Base-by-base conservation (phyloP, 2,113 vertebrate genomes). In the Sigmodon hispidus region DNA sequence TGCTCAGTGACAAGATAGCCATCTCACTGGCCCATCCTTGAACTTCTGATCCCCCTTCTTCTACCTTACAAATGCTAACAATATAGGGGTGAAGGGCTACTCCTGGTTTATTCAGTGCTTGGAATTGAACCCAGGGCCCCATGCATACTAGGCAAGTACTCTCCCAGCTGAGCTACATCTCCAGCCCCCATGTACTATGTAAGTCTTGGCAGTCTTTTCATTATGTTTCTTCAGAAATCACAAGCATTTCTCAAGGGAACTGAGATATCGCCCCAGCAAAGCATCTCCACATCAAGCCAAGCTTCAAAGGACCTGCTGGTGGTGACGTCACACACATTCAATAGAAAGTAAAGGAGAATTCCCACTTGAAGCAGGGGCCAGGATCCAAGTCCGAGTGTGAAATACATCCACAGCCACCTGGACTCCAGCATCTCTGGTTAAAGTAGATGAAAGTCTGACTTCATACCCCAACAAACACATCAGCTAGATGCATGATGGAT, bases 301-400 rank as follows among this genome's bases (percentile, higher is more conserved):
- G 40, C 50, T 91, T 94, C 72, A 88, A 80, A 86, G 70, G 45
- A 65, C 36, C 40, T 63, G 83, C n/a, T 75, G 90, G 61, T 61
- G 76, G 76, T 36, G 63, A 75, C 34, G 21, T 93, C 79, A 89
- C 93, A 94, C 31, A 81, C 50, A 43, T 86, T 72, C 67, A 70
- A 24, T 70, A 61, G 5, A 50, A 87, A 92, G 55, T 55, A 84
- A 81, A 90, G 87, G 34, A 26, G n/a, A 75, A 63, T 76, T 89
- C 29, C 31, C 43, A n/a, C 16, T 19, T 85, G 48, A 75, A 73
- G 45, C n/a, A 50, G 59, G 11, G 91, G 69, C 70, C 40, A 40
- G 40, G 70, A 93, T 63, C 86, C 80, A 87, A 94, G n/a, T 31
- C 57, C 17, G 40, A n/a, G 34, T 80, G 34, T 57, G 48, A 7